phyloP scores from a whole-genome alignment of 2,797 vertebrate genomes.

The Tinamus major region DNA sequence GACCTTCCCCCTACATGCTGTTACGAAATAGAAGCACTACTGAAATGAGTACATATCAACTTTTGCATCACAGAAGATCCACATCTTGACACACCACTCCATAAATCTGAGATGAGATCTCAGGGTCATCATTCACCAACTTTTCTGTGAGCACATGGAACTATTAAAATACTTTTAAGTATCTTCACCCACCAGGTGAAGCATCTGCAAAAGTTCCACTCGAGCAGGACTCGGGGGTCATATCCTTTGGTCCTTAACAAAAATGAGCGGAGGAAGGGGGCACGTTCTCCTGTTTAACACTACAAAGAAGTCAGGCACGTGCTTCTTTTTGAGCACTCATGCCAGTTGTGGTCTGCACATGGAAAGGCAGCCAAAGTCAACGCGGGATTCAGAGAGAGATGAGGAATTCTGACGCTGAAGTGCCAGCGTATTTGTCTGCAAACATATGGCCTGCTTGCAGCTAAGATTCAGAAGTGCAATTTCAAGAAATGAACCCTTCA shows the following conservation, averaged over 20 bases:
- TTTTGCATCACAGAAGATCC: background rate
- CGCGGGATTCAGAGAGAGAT: background rate
- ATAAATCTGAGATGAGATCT: background rate
- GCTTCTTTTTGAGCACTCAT: background rate
- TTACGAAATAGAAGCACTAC: background rate
- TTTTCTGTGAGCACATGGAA: background rate
- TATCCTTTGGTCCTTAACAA: accelerated
- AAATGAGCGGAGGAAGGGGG: background rate
- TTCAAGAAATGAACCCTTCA: background rate
- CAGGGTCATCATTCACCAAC: background rate
- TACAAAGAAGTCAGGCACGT: background rate
- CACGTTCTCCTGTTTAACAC: background rate
- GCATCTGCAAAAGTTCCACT: accelerated
- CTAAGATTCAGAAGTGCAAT: background rate
- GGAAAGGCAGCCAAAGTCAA: background rate
- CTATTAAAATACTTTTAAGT: background rate
- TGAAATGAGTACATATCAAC: background rate
- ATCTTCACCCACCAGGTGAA: background rate
- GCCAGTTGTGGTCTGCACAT: background rate
- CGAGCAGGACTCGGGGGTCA: background rate
- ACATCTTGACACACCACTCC: no score
- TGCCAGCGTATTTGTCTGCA: background rate
- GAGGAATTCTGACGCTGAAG: background rate
- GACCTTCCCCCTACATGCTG: background rate
- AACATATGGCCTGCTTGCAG: background rate